Evolutionary conservation across 2,888 invertebrate genomes (phyloP).

Genomic region (Trissolcus japonicus): DNA sequence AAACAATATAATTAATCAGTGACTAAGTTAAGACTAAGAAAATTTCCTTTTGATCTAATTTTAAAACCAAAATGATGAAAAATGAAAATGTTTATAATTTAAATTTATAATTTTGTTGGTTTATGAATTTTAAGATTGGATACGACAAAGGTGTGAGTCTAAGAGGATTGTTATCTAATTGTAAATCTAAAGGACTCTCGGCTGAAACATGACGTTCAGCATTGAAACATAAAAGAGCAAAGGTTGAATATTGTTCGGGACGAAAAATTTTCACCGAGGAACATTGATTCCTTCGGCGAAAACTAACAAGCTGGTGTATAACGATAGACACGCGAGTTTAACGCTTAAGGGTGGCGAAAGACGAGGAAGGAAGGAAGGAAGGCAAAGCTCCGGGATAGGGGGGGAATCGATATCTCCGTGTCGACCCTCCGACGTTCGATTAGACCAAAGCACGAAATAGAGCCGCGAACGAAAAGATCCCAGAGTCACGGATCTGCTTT

Average conservation of each 20-base stretch:
- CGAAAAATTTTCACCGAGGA: slow-evolving; percentile 34
- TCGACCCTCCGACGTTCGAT: slow-evolving; percentile 55
- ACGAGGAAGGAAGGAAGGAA: slow-evolving; percentile 44
- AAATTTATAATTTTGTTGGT: too few species aligned
- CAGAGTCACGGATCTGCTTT: slow-evolving; percentile 29
- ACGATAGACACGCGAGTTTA: slow-evolving; percentile 55
- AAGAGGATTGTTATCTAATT: too few species aligned
- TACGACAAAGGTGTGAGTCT: too few species aligned
- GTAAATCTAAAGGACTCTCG: too few species aligned
- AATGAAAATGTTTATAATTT: too few species aligned
- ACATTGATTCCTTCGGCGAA: slow-evolving; percentile 56
- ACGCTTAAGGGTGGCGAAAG: slow-evolving; percentile 58
- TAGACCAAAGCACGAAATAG: slow-evolving; percentile 47
- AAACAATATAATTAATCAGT: too few species aligned
- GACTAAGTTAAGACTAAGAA: too few species aligned
- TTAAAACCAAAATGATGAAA: too few species aligned
- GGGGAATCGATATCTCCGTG: slow-evolving; percentile 59
- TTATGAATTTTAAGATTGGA: too few species aligned
- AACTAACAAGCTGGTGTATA: slow-evolving; percentile 56
- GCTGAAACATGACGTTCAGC: not conserved
- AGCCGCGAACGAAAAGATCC: slow-evolving; percentile 48
- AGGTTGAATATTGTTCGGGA: slow-evolving; percentile 32
- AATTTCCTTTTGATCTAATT: too few species aligned
- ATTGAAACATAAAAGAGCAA: slow-evolving; percentile 26
- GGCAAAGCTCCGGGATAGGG: slow-evolving; percentile 43